Conservation (phyloP, 37 sponge, comb jelly and placozoan genomes). For the Ephydatia muelleri region DNA sequence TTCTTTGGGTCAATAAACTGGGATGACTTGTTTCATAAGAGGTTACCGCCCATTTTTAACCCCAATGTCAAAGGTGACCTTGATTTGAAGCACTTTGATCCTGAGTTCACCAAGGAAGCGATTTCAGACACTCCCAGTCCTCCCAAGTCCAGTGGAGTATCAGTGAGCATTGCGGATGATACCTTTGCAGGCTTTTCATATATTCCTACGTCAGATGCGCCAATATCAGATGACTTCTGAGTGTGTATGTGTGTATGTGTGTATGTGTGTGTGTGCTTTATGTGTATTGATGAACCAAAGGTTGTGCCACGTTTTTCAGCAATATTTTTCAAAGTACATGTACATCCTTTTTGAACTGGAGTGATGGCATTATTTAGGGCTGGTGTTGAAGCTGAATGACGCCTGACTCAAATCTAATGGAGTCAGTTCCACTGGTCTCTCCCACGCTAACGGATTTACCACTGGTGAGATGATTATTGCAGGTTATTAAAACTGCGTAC, state of each 20-base stretch:
- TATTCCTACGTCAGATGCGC: slow-evolving; percentile 21
- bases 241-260: neutral
- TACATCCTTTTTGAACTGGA: no score
- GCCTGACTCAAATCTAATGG: no score
- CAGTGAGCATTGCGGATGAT: slow-evolving; percentile 70
- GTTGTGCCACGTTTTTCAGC: no score
- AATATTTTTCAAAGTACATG: no score
- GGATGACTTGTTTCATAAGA: slow-evolving; percentile 74
- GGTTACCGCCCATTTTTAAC: slow-evolving; percentile 85
- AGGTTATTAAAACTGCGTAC: no score
- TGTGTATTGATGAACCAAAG: neutral
- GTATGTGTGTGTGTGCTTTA: slow-evolving; percentile 19
- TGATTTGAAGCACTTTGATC: slow-evolving; percentile 88
- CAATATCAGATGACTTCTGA: neutral
- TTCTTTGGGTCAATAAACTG: slow-evolving; percentile 91
- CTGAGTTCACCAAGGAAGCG: slow-evolving; percentile 83
- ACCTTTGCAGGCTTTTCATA: slow-evolving; percentile 80
- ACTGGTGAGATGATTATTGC: no score
- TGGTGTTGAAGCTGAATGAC: no score
- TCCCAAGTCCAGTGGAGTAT: slow-evolving; percentile 8
- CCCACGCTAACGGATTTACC: no score
- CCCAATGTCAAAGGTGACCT: slow-evolving; percentile 88
- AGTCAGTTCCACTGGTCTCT: no score
- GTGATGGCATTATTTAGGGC: no score
- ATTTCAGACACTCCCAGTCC: slow-evolving; percentile 71